These are phyloP conservation scores for Lontra canadensis DNA, from an alignment of 2,113 vertebrate species.

Conservation along the genomic window DNA sequence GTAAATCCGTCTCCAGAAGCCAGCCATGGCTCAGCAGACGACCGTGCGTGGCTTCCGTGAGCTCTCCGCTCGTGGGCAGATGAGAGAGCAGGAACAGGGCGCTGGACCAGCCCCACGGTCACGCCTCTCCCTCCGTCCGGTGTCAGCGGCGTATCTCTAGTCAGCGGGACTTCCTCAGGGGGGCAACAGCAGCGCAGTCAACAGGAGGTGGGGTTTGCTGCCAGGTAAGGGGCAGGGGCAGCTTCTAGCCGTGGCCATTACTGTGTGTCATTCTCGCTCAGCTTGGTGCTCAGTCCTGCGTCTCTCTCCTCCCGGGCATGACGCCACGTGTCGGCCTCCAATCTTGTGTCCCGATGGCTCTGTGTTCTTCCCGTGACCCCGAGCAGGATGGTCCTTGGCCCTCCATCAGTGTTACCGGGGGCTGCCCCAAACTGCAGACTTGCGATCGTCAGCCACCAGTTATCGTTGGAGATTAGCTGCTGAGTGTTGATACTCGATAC, in stretches of 20 bases:
- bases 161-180: accelerated
- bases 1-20: accelerated
- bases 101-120: accelerated
- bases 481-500: background rate
- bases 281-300: accelerated
- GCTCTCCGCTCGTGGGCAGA: accelerated
- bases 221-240: accelerated
- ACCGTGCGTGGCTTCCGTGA: accelerated
- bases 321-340: accelerated
- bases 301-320: background rate
- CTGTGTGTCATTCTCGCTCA: accelerated
- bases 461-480: accelerated
- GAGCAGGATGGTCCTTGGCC: accelerated
- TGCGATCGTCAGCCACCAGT: background rate
- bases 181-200: accelerated
- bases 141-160: accelerated
- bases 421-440: accelerated
- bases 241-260: accelerated
- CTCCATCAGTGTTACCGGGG: accelerated
- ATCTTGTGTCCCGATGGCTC: accelerated
- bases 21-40: accelerated
- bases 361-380: accelerated
- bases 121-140: accelerated
- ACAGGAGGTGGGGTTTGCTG: accelerated
- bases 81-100: accelerated